Base-by-base conservation (phyloP, 2,113 vertebrate genomes). In the Lophochroa leadbeateri region DNA sequence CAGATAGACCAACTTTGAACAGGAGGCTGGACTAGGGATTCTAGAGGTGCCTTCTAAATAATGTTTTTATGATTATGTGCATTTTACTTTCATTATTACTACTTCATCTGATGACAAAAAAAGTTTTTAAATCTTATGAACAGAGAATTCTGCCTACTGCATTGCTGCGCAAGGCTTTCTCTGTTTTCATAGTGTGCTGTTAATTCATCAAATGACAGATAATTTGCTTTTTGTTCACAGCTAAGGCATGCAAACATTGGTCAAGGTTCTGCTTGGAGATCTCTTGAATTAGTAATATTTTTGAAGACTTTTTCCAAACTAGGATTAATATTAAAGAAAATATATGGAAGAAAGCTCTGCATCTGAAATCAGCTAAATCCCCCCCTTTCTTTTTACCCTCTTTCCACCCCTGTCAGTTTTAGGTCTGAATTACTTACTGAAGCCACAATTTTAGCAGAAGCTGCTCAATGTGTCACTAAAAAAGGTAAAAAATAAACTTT, bases 381-480 rank as follows among this genome's bases (percentile, higher is more conserved):
- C 10, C 50, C 2, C 2, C 9, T 13, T 18, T 58, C 50, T 63
- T 87, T 57, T 6, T 10, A 2, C 0, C 4, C 2, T 68, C 20
- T n/a, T 86, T 64, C 23, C 6, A 69, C 8, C 3, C 83, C n/a
- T 53, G 14, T 52, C n/a, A 44, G 29, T 39, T 93, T 94, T 68
- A 64, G 16, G 11, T 83, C 21, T 65, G 28, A 72, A 65, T 65
- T 52, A 47, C 4, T 65, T 52, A 47, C 4, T 55, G 60, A 84
- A 52, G 25, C 6, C 33, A n/a, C 11, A 37, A 24, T 63, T 69
- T 90, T 61, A 6, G 7, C 44, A 57, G 35, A 55, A 87, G 35
- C 10, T 77, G 8, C 7, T 65, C 29, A 29, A 31, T 2, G 0
- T 50, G 35, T 57, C 3, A 33, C 9, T 41, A 4, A 15, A 35